Conservation (phyloP, 2,888 invertebrate species). For the Silvanus unidentatus region DNA sequence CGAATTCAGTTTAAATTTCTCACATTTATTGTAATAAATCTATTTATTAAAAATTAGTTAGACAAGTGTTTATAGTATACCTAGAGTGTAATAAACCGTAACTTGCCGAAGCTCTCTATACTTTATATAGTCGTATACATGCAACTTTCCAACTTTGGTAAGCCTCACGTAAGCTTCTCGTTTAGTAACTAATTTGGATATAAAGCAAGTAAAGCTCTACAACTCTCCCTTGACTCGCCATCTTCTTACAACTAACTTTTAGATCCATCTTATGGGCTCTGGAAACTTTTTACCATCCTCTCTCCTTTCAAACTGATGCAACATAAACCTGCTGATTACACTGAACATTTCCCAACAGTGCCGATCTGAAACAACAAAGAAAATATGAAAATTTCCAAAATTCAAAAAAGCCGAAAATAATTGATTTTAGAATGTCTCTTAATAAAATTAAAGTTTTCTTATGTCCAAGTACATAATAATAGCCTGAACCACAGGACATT, state of each 20-base stretch:
- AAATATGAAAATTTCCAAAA: too few species aligned
- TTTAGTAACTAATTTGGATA: slow-evolving; percentile 38
- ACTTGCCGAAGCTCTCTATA: slow-evolving; percentile 30
- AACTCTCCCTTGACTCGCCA: slow-evolving; percentile 1
- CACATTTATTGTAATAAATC: too few species aligned
- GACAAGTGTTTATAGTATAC: slow-evolving; percentile 34
- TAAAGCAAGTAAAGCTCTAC: slow-evolving; percentile 35
- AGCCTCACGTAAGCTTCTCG: slow-evolving; percentile 38
- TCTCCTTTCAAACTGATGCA: background rate
- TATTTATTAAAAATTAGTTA: too few species aligned
- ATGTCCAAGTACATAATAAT: too few species aligned
- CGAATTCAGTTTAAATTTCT: too few species aligned
- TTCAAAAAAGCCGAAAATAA: too few species aligned
- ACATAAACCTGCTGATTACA: too few species aligned
- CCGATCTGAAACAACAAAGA: too few species aligned
- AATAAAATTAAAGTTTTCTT: too few species aligned
- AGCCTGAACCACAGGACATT: too few species aligned
- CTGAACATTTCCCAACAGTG: too few species aligned
- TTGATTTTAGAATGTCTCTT: too few species aligned
- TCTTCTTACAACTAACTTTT: slow-evolving; percentile 31
- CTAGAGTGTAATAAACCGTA: slow-evolving; percentile 28
- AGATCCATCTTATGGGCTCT: slow-evolving; percentile 26
- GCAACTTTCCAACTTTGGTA: slow-evolving; percentile 35
- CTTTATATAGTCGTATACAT: slow-evolving; percentile 32
- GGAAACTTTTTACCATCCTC: background rate